phyloP scores from a whole-genome alignment of 2,888 invertebrate species.

The Ormyrus rosae region DNA sequence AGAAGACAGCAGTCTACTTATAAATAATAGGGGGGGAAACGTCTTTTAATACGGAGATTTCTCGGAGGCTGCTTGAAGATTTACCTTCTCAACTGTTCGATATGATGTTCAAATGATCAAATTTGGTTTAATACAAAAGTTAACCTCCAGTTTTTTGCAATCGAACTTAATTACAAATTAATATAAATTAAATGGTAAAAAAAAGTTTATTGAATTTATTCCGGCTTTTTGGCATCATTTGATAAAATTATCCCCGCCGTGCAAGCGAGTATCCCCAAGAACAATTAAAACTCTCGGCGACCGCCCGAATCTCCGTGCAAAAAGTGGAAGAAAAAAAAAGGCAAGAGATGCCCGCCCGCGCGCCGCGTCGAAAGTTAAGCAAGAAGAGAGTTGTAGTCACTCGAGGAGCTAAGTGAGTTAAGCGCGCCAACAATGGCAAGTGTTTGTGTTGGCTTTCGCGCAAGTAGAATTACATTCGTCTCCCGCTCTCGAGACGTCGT shows the following conservation, averaged over 20 bases:
- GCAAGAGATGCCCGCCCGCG: neutral
- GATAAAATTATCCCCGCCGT: too few species aligned
- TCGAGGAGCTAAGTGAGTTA: slow-evolving; percentile 44
- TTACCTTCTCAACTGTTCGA: neutral
- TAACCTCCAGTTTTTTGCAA: too few species aligned
- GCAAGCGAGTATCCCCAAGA: neutral
- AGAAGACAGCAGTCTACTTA: neutral
- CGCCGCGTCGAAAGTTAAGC: slow-evolving; percentile 2
- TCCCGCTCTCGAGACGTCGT: slow-evolving; percentile 4
- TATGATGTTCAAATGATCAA: too few species aligned
- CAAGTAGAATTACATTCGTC: slow-evolving; percentile 38
- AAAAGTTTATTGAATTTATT: too few species aligned
- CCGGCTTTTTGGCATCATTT: too few species aligned
- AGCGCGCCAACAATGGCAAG: slow-evolving; percentile 36
- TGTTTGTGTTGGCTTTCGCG: slow-evolving; percentile 36
- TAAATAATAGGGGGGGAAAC: neutral
- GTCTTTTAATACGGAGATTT: slow-evolving; percentile 18
- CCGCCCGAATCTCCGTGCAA: neutral
- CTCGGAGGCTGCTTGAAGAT: neutral
- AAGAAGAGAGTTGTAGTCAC: slow-evolving; percentile 6
- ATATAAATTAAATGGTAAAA: too few species aligned
- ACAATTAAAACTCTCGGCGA: slow-evolving; percentile 3
- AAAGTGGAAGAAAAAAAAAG: neutral
- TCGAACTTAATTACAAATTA: too few species aligned
- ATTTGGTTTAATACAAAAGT: too few species aligned